Evolutionary conservation across 2,888 invertebrate genomes (phyloP), one percentile per base, ranked within the genome.

Genomic region (Dryobotodes eremita): DNA sequence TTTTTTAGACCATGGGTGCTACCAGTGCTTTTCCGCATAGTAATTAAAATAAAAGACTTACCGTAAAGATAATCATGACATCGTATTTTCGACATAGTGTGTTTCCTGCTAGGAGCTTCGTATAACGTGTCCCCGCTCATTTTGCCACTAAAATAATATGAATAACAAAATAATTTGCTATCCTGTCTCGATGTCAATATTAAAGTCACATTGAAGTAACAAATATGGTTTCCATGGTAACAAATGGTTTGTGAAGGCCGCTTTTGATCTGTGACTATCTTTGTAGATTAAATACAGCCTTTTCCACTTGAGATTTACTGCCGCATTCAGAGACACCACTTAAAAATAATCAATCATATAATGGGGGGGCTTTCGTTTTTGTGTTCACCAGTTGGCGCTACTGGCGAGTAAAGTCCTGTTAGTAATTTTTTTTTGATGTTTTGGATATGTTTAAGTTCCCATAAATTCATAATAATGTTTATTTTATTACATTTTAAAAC

Each of bases 61-160:
- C 97, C 97, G 65, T 96, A 97, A 20, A 97, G 90, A 90, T 97
- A 97, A 74, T 97, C 97, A 57, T 96, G 96, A 0, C 91, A 93
- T 0, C 96, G 84, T 83, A 94, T 92, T 83, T 93, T 90, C 0
- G 92, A 62, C 0, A 91, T 93, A 8, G 85, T 85, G 2, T 88
- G 86, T 48, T n/a, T 79, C 2, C 83, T 91, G 17, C 91, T 85
- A 0, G 93, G 93, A 7, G 90, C 86, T 55, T 90, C 92, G 62
- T 90, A 93, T 4, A 93, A 4, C 0, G 93, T 93, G 0, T 93
- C 94, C 0, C 92, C 93, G 57, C 95, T 94, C 95, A 95, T 95
- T 87, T 84, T 87, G 11, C 26, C 17, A 57, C 15, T 26, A 17
- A 50, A 53, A 62, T 53, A 20, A 36, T 36, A 26, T 23, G 36